phyloP scores from a whole-genome alignment of 1,140 invertebrate genomes.

The Aphidius ervi region DNA sequence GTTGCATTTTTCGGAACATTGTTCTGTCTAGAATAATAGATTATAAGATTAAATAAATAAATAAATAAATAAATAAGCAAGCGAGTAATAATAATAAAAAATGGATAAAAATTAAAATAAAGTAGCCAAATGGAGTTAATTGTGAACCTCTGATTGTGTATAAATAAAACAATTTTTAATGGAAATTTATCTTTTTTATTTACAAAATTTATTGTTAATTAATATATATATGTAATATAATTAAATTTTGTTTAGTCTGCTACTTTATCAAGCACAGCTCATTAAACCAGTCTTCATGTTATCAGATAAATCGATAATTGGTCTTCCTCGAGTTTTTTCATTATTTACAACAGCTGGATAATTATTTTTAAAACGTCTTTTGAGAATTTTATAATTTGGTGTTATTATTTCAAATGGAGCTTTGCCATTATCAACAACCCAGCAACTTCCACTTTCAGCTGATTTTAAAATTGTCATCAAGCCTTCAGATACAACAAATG shows the following conservation, averaged over 20 bases:
- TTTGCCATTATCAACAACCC: slow-evolving; percentile 52
- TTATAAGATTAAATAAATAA: too few species aligned
- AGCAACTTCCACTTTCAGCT: slow-evolving; percentile 51
- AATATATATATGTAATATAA: not conserved
- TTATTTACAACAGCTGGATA: slow-evolving; percentile 28
- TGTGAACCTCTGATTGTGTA: too few species aligned
- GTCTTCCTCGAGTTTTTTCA: slow-evolving; percentile 28
- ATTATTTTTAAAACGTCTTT: slow-evolving; percentile 42
- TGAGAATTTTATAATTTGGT: slow-evolving; percentile 40
- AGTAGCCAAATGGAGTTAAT: too few species aligned
- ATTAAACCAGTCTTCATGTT: slow-evolving; percentile 36
- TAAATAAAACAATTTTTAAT: too few species aligned
- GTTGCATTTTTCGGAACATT: too few species aligned
- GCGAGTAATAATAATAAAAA: not conserved
- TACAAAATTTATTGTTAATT: too few species aligned
- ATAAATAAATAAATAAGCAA: too few species aligned
- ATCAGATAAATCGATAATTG: slow-evolving; percentile 38
- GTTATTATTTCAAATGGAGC: slow-evolving; percentile 51
- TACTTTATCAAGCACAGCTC: slow-evolving; percentile 34
- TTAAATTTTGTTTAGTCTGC: slow-evolving; percentile 1
- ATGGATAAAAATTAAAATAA: not conserved
- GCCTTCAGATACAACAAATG: slow-evolving; percentile 50
- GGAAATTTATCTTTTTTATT: too few species aligned
- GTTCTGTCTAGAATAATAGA: too few species aligned
- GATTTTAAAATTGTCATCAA: slow-evolving; percentile 49